Base-by-base conservation (phyloP, 2,888 invertebrate species). In the Ernsta delagoae region DNA sequence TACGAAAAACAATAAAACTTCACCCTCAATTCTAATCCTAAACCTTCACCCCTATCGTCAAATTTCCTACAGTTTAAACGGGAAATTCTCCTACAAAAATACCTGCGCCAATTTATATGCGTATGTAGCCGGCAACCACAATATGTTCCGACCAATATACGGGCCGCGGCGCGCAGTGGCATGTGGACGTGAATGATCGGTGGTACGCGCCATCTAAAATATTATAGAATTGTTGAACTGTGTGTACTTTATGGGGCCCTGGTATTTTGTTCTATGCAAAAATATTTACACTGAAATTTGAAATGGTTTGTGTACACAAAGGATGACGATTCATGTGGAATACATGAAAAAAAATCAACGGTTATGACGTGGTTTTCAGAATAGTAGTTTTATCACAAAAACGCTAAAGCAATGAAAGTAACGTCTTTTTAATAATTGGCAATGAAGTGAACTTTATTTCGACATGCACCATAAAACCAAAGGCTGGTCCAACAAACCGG, bases 71-170 rank as follows among this genome's bases (percentile, higher is more conserved):
- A 50, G 12, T 48, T 48, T 4, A 16, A 16, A 1, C 12, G 11
- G 11, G 9, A 31, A 54, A 54, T 31, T 54, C 4, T 31, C 3
- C 1, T 39, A 56, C 24, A 45, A 54, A 61, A 67, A 61, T 60
- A 67, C 67, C 67, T 67, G 67, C 16, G 34, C 61, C 54, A 54
- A 67, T 67, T 67, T 67, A 67, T 67, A 67, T 67, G 67, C 67
- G 67, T 61, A 67, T 45, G 61, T 45, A 56, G 24, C 53, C 53
- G 50, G 65, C 66, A 61, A 67, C 67, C 67, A 56, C 67, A 67
- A 67, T 67, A 61, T 67, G 67, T 67, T 67, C 54, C 59, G 61
- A 67, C 54, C 67, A 61, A 67, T 61, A 66, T 66, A 60, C 67
- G 67, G 45, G 59, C 50, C 59, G 41, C 53, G 56, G 67, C 67